A percentile compares a stretch with the other conserved stretches of the same genome.
phyloP scores from a whole-genome alignment of 92 coral and sea anemone genomes.

The Bergia puertoricense region DNA sequence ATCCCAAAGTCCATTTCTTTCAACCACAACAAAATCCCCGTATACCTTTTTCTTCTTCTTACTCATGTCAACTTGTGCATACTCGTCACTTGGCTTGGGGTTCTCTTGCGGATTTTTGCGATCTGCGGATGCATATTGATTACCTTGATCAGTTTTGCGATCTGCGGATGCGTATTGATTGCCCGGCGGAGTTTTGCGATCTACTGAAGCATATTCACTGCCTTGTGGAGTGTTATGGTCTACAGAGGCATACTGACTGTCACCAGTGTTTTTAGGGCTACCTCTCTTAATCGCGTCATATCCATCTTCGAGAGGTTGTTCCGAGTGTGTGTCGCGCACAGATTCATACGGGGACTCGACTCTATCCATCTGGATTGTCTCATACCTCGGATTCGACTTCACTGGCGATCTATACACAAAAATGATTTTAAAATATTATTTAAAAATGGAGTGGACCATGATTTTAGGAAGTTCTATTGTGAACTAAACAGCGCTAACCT shows the following conservation, averaged over 20 bases:
- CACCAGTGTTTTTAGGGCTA: neutral
- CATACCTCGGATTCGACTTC: neutral
- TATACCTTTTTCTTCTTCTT: slow-evolving; percentile 27
- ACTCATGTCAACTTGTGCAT: slow-evolving; percentile 27
- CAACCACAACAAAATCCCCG: neutral
- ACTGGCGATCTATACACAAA: neutral
- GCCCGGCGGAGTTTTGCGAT: neutral
- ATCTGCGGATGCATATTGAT: neutral
- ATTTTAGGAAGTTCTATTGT: too few species aligned
- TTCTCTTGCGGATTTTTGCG: slow-evolving; percentile 3
- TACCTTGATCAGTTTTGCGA: neutral
- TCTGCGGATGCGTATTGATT: neutral
- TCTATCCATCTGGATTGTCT: neutral
- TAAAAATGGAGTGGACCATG: too few species aligned
- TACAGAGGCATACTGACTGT: neutral
- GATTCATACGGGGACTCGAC: neutral
- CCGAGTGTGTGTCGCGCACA: neutral
- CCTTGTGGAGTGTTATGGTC: neutral
- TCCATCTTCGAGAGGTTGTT: neutral
- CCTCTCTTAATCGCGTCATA: neutral
- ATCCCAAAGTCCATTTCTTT: neutral
- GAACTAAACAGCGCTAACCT: too few species aligned
- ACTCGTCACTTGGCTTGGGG: slow-evolving; percentile 4
- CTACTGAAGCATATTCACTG: neutral
- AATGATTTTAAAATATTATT: too few species aligned